phyloP scores from a whole-genome alignment of 2,888 invertebrate species.

The Agelastica alni region DNA sequence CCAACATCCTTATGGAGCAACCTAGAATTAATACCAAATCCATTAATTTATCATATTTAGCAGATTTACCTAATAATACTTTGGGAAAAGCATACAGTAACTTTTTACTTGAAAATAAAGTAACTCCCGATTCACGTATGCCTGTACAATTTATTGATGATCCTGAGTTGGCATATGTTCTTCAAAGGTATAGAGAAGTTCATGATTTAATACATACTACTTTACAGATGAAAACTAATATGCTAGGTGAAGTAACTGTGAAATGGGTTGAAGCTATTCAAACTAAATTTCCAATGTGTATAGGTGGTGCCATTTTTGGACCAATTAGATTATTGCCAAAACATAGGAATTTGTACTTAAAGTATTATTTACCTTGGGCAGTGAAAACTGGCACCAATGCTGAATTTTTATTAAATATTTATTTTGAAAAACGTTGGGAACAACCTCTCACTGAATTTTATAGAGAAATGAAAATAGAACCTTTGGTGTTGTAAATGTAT shows the following conservation, averaged over 20 bases:
- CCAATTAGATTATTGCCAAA: conserved; percentile 81
- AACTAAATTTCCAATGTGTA: conserved; percentile 93
- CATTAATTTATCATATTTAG: conserved; percentile 74
- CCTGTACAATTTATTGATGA: conserved; percentile 92
- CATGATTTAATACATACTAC: conserved; percentile 94
- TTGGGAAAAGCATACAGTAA: conserved; percentile 85
- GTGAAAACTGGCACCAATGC: conserved; percentile 75
- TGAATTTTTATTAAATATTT: conserved; percentile 82
- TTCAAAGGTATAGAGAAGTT: conserved; percentile 96
- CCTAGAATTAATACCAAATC: conserved; percentile 88
- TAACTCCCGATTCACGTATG: conserved; percentile 89
- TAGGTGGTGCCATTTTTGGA: conserved; percentile 91
- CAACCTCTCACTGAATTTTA: conserved; percentile 81
- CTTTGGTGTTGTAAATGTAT: too few relatives aligned
- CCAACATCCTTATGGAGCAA: conserved; percentile 71
- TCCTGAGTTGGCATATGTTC: conserved; percentile 88
- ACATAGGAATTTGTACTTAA: conserved; percentile 77
- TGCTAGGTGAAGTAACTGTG: conserved; percentile 90
- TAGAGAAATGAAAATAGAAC: conserved; percentile 76
- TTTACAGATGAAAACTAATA: conserved; percentile 91
- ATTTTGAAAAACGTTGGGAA: conserved; percentile 94
- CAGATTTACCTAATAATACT: conserved; percentile 74
- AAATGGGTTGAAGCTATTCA: conserved; percentile 99
- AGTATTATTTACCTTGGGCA: conserved; percentile 85
- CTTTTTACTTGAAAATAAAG: conserved; percentile 81